A percentile compares a stretch with the other conserved stretches of the same genome.
Evolutionary conservation across 2,888 invertebrate species (phyloP).

Genomic region (Erannis defoliaria): DNA sequence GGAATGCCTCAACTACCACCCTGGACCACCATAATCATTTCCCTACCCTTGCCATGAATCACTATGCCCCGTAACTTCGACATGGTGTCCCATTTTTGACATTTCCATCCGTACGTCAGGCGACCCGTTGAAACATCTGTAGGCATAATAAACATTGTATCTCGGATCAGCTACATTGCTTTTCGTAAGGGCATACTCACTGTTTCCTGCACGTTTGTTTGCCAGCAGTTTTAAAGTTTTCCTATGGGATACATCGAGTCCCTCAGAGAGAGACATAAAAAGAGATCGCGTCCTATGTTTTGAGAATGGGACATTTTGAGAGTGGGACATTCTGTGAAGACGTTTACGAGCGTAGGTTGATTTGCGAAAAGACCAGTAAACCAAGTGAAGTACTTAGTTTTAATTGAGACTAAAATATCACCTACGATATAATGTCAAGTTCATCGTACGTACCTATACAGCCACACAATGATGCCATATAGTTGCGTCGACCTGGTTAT

Average conservation of each 20-base stretch:
- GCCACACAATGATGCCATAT: too few relatives aligned
- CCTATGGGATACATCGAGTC: background rate
- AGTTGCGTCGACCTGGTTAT: too few relatives aligned
- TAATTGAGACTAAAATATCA: too few relatives aligned
- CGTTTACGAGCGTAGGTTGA: too few relatives aligned
- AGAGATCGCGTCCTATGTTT: too few relatives aligned
- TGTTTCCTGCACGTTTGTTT: conserved; percentile 2
- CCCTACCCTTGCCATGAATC: conserved; percentile 2
- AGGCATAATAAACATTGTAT: conserved; percentile 22
- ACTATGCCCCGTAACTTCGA: background rate
- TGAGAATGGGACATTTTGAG: too few relatives aligned
- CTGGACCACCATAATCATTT: conserved; percentile 1
- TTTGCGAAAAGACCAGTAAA: too few relatives aligned
- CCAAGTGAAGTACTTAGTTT: too few relatives aligned
- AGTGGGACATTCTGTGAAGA: too few relatives aligned
- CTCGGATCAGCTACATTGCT: conserved; percentile 18
- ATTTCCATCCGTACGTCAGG: conserved; percentile 13
- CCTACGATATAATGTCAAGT: too few relatives aligned
- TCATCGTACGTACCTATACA: too few relatives aligned
- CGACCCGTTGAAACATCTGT: conserved; percentile 24
- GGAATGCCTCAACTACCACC: background rate
- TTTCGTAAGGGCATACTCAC: conserved; percentile 10
- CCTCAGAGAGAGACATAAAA: too few relatives aligned
- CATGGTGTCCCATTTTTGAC: conserved; percentile 20
- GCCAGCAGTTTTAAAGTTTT: background rate